Percentiles rank a stretch among this genome's conserved stretches.
Evolutionary conservation across 2,797 vertebrate genomes (phyloP).

Genomic region (Cuculus canorus): DNA sequence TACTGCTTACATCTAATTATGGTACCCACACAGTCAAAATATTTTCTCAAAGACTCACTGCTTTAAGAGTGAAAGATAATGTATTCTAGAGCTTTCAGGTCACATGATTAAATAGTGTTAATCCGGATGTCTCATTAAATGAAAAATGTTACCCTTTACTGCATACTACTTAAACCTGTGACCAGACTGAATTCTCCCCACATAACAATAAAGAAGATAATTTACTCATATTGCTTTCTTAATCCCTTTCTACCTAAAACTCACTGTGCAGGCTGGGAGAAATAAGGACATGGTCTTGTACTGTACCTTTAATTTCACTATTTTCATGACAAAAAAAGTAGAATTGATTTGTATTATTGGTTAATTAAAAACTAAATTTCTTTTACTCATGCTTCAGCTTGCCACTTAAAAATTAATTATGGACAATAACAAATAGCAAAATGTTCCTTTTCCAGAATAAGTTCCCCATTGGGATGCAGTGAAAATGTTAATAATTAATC

Average conservation of each 20-base stretch:
- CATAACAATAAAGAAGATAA: background rate
- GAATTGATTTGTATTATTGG: background rate
- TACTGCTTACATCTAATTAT: background rate
- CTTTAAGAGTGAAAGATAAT: background rate
- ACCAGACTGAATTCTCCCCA: background rate
- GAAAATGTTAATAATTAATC: slow-evolving; percentile 66
- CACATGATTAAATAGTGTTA: background rate
- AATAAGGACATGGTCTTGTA: background rate
- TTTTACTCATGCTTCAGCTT: background rate
- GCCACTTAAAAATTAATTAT: slow-evolving; percentile 66
- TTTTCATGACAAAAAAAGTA: background rate
- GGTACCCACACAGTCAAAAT: background rate
- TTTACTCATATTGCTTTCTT: background rate
- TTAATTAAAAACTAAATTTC: slow-evolving; percentile 63
- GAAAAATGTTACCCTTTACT: slow-evolving; percentile 29
- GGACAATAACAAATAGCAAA: slow-evolving; percentile 32
- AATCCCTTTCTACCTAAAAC: slow-evolving; percentile 12
- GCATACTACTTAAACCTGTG: background rate
- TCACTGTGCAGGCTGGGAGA: background rate
- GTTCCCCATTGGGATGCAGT: slow-evolving; percentile 12
- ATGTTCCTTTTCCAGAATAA: slow-evolving; percentile 36
- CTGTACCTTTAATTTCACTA: background rate
- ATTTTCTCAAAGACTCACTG: background rate
- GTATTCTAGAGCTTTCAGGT: background rate
- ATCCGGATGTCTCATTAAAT: slow-evolving; percentile 14